Evolutionary conservation across 35 echinoderm and acorn worm genomes (phyloP), one percentile per base, ranked within the genome.

Genomic region (Apostichopus parvimensis): DNA sequence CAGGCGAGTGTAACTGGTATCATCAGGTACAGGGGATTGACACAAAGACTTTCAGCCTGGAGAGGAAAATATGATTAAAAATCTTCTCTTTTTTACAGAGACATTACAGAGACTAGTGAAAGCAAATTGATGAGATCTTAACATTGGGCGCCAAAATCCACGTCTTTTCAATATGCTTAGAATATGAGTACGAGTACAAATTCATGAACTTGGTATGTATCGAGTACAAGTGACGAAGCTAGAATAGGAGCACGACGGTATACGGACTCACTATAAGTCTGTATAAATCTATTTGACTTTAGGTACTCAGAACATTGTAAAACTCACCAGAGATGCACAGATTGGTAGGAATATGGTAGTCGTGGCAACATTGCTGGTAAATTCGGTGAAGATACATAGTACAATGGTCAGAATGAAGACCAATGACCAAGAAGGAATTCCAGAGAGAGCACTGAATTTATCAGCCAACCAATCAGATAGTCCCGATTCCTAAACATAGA

Each of bases 291-390:
- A 45, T 45, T 45, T 45, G 34, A 45, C 1, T 45, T 45, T 45
- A 45, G 34, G 34, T 45, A 45, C 34, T 45, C 34, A 45, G 34
- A 45, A 45, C 34, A 45, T 45, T 45, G 34, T 45, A 45, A 45
- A 6, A 87, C 97, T 95, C 54, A 99, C 97, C 95, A 99, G 71
- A 18, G 95, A 24, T 13, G 95, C 95, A 55, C 95, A 89, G 72
- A 99, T 96, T 12, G 97, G 97, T 6, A 96, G 91, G 86, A 99
- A 99, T 78, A 99, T 95, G 53, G 97, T 94, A 79, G 95, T 95
- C 70, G 97, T 99, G 60, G 97, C 95, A 61, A 94, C 93, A 77
- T 99, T 99, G 54, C 97, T 99, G 78, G 95, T 96, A 64, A 99
- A 93, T 76, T 99, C 97, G 1, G 97, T 99, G 77, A 99, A 95